Evolutionary conservation across 2,888 invertebrate genomes (phyloP).

Genomic region (Eumerus sabulonum): DNA sequence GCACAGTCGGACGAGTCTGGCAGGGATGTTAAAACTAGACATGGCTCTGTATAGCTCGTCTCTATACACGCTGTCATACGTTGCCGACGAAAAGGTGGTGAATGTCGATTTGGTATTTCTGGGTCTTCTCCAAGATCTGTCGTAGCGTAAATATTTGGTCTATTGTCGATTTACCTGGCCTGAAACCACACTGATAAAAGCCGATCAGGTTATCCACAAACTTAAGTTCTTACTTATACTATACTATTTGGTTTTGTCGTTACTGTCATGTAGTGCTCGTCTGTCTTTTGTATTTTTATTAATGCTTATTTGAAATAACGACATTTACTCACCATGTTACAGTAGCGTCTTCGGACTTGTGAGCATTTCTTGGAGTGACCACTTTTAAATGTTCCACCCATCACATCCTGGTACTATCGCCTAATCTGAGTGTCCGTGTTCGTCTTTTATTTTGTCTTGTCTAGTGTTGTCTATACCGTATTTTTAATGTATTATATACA

Average conservation of each 20-base stretch:
- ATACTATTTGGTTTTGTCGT: not conserved
- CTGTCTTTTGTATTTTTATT: not conserved
- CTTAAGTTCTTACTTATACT: not conserved
- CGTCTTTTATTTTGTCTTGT: conserved; percentile 9
- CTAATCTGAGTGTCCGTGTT: not conserved
- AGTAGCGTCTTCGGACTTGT: conserved; percentile 12
- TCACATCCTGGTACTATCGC: not conserved
- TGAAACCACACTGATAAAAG: too few relatives aligned
- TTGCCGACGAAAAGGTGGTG: too few relatives aligned
- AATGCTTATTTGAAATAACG: conserved; percentile 17
- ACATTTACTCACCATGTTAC: conserved; percentile 17
- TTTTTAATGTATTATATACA: not conserved
- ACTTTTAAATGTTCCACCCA: too few relatives aligned
- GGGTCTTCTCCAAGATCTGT: too few relatives aligned
- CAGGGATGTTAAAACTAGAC: too few relatives aligned
- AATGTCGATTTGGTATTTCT: too few relatives aligned
- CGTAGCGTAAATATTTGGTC: too few relatives aligned
- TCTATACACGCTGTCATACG: too few relatives aligned
- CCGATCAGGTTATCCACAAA: too few relatives aligned
- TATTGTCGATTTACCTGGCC: too few relatives aligned
- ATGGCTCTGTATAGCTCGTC: too few relatives aligned
- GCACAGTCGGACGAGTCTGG: too few relatives aligned
- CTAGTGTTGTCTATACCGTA: not conserved
- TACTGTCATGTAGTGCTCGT: conserved; percentile 7
- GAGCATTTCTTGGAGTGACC: conserved; percentile 8